Conservation (phyloP, 2,888 invertebrate genomes). For the Lottia scabra region DNA sequence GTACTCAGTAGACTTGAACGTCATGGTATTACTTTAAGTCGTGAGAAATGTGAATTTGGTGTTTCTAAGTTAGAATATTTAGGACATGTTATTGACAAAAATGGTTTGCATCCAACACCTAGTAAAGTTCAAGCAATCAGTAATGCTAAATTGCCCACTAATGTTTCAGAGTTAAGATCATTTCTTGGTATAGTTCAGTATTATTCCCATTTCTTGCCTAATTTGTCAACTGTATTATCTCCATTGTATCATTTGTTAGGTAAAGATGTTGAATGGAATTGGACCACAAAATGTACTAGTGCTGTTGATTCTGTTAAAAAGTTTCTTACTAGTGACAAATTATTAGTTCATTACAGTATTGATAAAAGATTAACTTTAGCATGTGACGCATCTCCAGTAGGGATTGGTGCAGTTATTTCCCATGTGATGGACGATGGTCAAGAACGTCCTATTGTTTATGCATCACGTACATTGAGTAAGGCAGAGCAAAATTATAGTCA, state of each 20-base stretch:
- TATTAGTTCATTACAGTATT: neutral
- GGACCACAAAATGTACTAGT: slow-evolving; percentile 6
- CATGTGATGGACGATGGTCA: slow-evolving; percentile 26
- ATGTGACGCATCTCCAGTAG: neutral
- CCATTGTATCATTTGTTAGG: slow-evolving; percentile 40
- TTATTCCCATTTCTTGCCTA: slow-evolving; percentile 46
- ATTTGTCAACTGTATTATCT: slow-evolving; percentile 31
- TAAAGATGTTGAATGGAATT: slow-evolving; percentile 31
- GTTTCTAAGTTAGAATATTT: slow-evolving; percentile 25
- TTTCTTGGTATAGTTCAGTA: slow-evolving; percentile 47
- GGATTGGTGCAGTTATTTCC: slow-evolving; percentile 58
- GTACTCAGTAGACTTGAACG: neutral
- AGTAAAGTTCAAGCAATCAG: slow-evolving; percentile 22
- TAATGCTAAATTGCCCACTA: slow-evolving; percentile 27
- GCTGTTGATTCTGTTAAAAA: neutral
- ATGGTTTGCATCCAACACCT: slow-evolving; percentile 24
- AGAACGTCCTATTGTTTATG: slow-evolving; percentile 65
- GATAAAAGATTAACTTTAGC: neutral
- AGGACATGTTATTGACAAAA: slow-evolving; percentile 37
- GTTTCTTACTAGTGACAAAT: neutral
- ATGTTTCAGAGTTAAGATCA: slow-evolving; percentile 36
- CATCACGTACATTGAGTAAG: slow-evolving; percentile 66
- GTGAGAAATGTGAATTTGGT: neutral
- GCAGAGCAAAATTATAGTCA: slow-evolving; percentile 65
- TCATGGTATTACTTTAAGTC: neutral